Evolutionary conservation across 2,888 invertebrate species (phyloP).

Genomic region (Odiellus spinosus): DNA sequence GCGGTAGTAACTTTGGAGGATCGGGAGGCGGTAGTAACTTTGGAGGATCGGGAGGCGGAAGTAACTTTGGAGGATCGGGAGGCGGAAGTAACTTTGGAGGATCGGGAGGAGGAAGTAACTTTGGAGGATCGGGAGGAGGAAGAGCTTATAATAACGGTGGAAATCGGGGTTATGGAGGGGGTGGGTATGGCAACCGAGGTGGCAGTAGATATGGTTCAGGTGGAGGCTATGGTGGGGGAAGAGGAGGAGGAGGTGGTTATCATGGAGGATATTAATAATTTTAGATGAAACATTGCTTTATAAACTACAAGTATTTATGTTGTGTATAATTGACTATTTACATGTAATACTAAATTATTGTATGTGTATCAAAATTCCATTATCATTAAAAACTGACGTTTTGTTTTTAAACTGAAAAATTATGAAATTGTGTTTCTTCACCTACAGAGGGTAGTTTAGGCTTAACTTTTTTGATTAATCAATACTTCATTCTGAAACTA

Average conservation of each 20-base stretch:
- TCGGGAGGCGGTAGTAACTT: constrained; percentile 3
- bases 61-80: constrained; percentile 11
- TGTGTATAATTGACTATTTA: too few relatives aligned
- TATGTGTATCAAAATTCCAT: too few relatives aligned
- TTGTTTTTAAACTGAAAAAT: too few relatives aligned
- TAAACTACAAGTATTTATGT: too few relatives aligned
- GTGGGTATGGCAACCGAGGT: constrained; percentile 10
- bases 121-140: constrained; percentile 9
- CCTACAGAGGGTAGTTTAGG: too few relatives aligned
- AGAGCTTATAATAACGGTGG: too few relatives aligned
- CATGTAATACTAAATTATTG: too few relatives aligned
- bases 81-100: background rate
- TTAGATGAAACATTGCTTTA: too few relatives aligned
- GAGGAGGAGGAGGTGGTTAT: constrained; percentile 9
- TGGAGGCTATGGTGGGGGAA: constrained; percentile 16
- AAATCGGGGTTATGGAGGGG: constrained; percentile 10
- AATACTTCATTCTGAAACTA: too few relatives aligned
- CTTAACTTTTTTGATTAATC: too few relatives aligned
- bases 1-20: constrained; percentile 8
- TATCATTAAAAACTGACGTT: too few relatives aligned
- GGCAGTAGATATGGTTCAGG: constrained; percentile 28
- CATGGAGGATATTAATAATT: constrained; percentile 7
- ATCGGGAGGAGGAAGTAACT: constrained; percentile 9
- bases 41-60: constrained; percentile 2
- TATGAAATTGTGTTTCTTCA: too few relatives aligned